phyloP scores from a whole-genome alignment of 1,140 invertebrate genomes.

The Melipona quadrifasciata region DNA sequence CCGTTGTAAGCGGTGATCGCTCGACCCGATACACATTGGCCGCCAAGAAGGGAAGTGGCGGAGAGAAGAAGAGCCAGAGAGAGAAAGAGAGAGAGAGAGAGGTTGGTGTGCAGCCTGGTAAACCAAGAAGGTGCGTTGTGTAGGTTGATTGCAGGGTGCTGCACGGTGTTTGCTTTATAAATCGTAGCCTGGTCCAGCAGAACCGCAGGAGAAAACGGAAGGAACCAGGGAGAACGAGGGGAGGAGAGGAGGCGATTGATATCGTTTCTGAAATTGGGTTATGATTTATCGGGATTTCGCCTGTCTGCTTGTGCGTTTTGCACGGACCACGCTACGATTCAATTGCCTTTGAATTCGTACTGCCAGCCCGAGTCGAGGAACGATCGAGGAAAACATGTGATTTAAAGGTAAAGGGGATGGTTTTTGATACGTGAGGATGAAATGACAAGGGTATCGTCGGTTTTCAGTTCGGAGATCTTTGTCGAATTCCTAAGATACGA shows the following conservation, averaged over 20 bases:
- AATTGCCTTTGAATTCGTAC: conserved; percentile 38
- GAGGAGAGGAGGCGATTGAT: conserved; percentile 69
- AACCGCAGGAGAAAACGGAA: conserved; percentile 62
- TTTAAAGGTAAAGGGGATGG: background rate
- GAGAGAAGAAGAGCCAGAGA: background rate
- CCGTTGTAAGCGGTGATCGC: conserved; percentile 69
- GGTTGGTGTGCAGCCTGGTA: conserved; percentile 34
- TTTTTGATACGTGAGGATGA: background rate
- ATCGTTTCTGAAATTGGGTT: conserved; percentile 73
- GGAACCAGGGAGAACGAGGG: conserved; percentile 2
- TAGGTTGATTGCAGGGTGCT: conserved; percentile 79
- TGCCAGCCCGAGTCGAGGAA: background rate
- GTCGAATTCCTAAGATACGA: background rate
- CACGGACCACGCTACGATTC: conserved; percentile 40
- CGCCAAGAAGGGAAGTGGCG: conserved; percentile 1
- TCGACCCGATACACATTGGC: conserved; percentile 64
- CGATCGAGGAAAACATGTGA: background rate
- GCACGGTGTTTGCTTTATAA: conserved; percentile 81
- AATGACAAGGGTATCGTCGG: background rate
- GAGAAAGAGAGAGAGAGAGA: background rate
- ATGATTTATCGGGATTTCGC: conserved; percentile 75
- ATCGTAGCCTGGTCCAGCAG: conserved; percentile 72
- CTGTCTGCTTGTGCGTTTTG: conserved; percentile 8
- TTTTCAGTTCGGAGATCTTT: background rate
- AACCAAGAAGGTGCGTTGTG: conserved; percentile 64